These are phyloP conservation scores for Squalus acanthias DNA, from an alignment of 2,797 vertebrate genomes.

Conservation along the genomic window DNA sequence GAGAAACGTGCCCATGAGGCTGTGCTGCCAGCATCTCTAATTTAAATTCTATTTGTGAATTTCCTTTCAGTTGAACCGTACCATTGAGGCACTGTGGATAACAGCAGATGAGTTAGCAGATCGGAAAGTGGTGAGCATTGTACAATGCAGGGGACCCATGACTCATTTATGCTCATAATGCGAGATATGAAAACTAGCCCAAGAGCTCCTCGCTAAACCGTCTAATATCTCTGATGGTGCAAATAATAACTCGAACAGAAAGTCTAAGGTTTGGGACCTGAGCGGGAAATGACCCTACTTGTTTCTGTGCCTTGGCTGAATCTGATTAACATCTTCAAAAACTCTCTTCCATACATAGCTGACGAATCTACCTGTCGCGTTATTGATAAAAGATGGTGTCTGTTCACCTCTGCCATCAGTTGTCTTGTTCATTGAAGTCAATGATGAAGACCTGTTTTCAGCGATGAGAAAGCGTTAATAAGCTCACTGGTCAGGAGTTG, in stretches of 20 bases:
- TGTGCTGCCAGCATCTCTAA: neutral
- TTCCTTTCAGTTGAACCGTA: slow-evolving; percentile 6
- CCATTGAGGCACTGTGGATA: slow-evolving; percentile 7
- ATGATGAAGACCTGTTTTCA: neutral
- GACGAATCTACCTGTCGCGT: neutral
- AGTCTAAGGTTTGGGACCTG: too few relatives aligned
- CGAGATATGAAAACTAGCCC: neutral
- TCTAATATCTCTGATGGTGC: neutral
- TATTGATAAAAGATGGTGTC: neutral
- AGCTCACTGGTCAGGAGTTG: neutral
- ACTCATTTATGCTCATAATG: neutral
- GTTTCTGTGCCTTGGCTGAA: neutral
- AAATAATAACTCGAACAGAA: neutral
- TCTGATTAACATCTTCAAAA: neutral
- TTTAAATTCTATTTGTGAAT: neutral
- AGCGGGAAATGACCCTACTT: neutral
- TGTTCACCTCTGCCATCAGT: neutral
- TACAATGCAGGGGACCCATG: neutral
- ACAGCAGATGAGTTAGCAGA: slow-evolving; percentile 16
- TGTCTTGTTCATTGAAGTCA: neutral
- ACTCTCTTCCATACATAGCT: neutral
- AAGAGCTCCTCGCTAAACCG: too few relatives aligned
- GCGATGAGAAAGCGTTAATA: neutral
- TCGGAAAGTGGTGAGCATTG: slow-evolving; percentile 20
- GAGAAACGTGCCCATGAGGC: neutral